Percentiles rank a stretch among this genome's conserved stretches.
These are phyloP conservation scores for Pao palembangensis DNA, from an alignment of 2,113 vertebrate species.

Conservation along the genomic window DNA sequence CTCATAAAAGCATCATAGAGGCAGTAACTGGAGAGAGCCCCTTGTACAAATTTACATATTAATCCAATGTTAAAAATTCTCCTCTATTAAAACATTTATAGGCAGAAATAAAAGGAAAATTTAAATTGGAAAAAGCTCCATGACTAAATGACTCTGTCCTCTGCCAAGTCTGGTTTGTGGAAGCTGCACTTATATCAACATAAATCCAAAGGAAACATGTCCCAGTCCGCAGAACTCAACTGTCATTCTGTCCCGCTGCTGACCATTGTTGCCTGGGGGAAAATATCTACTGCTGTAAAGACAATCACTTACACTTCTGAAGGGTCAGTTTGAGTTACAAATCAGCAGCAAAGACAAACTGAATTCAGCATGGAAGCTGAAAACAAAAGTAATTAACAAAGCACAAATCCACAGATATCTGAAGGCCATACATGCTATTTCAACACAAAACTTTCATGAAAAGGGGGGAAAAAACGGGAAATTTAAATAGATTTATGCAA, in stretches of 20 bases:
- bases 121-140: constrained; percentile 73
- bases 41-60: constrained; percentile 77
- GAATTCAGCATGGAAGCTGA: constrained; percentile 4
- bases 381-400: not conserved
- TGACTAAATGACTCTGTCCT: constrained; percentile 66
- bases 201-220: constrained; percentile 38
- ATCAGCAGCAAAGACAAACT: constrained; percentile 19
- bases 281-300: constrained; percentile 19
- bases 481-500: not conserved
- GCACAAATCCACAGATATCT: too few relatives aligned
- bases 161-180: constrained; percentile 56
- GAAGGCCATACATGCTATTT: too few relatives aligned
- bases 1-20: constrained; percentile 76
- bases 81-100: constrained; percentile 73
- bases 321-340: constrained; percentile 13
- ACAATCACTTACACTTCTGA: constrained; percentile 25
- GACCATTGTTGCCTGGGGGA: constrained; percentile 10
- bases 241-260: constrained; percentile 4
- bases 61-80: constrained; percentile 76
- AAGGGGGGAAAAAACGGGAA: not conserved
- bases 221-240: constrained; percentile 21
- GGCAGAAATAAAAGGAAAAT: constrained; percentile 72
- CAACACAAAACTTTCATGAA: not conserved
- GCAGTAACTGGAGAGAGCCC: constrained; percentile 63
- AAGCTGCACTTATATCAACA: constrained; percentile 46